phyloP scores from a whole-genome alignment of 2,888 invertebrate species.

The Venusia cambrica region DNA sequence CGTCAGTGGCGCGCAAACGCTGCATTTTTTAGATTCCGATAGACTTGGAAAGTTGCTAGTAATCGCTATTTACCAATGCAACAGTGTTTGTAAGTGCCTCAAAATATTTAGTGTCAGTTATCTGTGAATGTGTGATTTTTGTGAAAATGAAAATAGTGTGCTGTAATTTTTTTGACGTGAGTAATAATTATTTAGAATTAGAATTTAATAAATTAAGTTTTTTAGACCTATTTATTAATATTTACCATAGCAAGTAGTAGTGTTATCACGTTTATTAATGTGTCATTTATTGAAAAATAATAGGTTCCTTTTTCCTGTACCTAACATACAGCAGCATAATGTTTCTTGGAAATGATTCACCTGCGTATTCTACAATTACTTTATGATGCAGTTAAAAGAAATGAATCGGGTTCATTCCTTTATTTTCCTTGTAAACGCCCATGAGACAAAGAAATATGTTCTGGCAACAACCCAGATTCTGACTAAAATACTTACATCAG shows the following conservation, averaged over 20 bases:
- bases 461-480: constrained; percentile 36
- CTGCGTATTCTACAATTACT: too few species aligned
- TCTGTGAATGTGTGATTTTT: constrained; percentile 33
- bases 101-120: constrained; percentile 27
- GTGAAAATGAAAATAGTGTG: constrained; percentile 43
- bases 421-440: constrained; percentile 28
- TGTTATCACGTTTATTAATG: neutral
- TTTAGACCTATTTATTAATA: too few species aligned
- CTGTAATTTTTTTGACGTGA: constrained; percentile 45
- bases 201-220: constrained; percentile 1
- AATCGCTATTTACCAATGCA: constrained; percentile 36
- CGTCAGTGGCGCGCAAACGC: constrained; percentile 51
- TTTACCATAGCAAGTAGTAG: too few species aligned
- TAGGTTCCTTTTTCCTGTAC: constrained; percentile 7
- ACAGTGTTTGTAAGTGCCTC: constrained; percentile 39
- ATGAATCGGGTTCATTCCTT: too few species aligned
- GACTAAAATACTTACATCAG: constrained; percentile 26
- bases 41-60: constrained; percentile 58
- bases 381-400: too few species aligned
- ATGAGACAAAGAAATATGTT: constrained; percentile 33
- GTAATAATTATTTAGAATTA: too few species aligned
- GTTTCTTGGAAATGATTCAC: constrained; percentile 13
- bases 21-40: constrained; percentile 49
- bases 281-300: constrained; percentile 5
- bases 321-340: constrained; percentile 5